phyloP scores from a whole-genome alignment of 2,888 invertebrate genomes.

The Napeogenes sylphis region DNA sequence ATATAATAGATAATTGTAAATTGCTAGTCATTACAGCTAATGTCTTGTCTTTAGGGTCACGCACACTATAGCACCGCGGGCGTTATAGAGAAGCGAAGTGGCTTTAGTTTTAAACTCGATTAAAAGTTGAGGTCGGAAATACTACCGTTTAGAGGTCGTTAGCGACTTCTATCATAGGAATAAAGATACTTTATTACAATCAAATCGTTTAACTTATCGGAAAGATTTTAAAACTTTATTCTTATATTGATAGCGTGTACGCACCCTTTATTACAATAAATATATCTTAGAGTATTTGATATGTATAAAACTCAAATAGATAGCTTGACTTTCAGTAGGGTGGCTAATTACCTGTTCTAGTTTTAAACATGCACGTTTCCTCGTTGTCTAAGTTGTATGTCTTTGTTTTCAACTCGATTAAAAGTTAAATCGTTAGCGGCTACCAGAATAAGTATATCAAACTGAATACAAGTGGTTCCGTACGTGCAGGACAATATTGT shows the following conservation, averaged over 20 bases:
- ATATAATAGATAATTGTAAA: slow-evolving; percentile 10
- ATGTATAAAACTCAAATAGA: too few species aligned
- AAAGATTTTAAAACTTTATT: background rate
- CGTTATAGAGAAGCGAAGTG: slow-evolving; percentile 32
- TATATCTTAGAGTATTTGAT: too few species aligned
- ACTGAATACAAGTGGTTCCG: background rate
- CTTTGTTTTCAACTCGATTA: slow-evolving; percentile 28
- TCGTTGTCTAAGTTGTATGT: too few species aligned
- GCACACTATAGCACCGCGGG: slow-evolving; percentile 24
- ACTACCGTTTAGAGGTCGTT: slow-evolving; percentile 45
- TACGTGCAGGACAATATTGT: slow-evolving; percentile 20
- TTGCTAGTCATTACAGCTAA: slow-evolving; percentile 33
- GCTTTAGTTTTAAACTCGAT: slow-evolving; percentile 54
- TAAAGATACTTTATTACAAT: slow-evolving; percentile 23
- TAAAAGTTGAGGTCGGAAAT: slow-evolving; percentile 41
- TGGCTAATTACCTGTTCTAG: too few species aligned
- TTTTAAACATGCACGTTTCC: too few species aligned
- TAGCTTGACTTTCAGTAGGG: too few species aligned
- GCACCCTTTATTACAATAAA: background rate
- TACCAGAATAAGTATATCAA: too few species aligned
- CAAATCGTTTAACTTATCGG: background rate
- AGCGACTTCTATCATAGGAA: slow-evolving; percentile 37
- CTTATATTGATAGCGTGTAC: background rate
- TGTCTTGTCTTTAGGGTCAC: slow-evolving; percentile 33
- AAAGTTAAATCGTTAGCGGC: slow-evolving; percentile 26